phyloP scores from a whole-genome alignment of 1,140 invertebrate genomes.

The Drosophila truncata region DNA sequence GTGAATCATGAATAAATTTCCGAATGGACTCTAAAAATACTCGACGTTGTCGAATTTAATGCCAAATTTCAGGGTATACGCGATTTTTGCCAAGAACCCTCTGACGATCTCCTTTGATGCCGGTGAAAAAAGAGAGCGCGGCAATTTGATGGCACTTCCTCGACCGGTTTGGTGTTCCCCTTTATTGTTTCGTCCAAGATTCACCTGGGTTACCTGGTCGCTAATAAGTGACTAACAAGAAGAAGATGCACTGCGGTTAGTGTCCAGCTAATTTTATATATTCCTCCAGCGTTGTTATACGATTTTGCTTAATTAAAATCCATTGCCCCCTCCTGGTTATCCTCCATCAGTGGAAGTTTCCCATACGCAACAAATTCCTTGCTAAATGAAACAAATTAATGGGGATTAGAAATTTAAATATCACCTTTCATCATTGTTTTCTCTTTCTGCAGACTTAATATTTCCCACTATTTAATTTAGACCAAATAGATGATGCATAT shows the following conservation, averaged over 20 bases:
- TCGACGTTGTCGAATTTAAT: slow-evolving; percentile 9
- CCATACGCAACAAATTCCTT: background rate
- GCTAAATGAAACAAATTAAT: background rate
- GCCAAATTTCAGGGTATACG: slow-evolving; percentile 22
- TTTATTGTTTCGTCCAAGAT: slow-evolving; percentile 12
- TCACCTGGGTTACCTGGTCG: slow-evolving; percentile 8
- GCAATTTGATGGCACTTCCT: slow-evolving; percentile 7
- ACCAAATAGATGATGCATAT: slow-evolving; percentile 11
- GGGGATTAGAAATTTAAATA: background rate
- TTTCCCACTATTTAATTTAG: slow-evolving; percentile 26
- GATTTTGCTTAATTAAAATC: slow-evolving; percentile 24
- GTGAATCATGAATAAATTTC: slow-evolving; percentile 65
- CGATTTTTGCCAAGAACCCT: slow-evolving; percentile 8
- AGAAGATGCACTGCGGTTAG: slow-evolving; percentile 26
- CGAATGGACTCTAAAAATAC: slow-evolving; percentile 52
- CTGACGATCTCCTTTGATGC: background rate
- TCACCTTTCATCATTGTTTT: background rate
- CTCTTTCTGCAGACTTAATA: background rate
- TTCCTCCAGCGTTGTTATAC: background rate
- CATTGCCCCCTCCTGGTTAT: slow-evolving; percentile 11
- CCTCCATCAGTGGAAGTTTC: slow-evolving; percentile 15
- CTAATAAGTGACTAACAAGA: slow-evolving; percentile 52
- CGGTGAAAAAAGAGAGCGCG: background rate
- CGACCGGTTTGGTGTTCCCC: slow-evolving; percentile 38
- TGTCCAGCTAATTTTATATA: slow-evolving; percentile 26